Conservation (phyloP, 2,797 vertebrate genomes). For the Limosa lapponica region DNA sequence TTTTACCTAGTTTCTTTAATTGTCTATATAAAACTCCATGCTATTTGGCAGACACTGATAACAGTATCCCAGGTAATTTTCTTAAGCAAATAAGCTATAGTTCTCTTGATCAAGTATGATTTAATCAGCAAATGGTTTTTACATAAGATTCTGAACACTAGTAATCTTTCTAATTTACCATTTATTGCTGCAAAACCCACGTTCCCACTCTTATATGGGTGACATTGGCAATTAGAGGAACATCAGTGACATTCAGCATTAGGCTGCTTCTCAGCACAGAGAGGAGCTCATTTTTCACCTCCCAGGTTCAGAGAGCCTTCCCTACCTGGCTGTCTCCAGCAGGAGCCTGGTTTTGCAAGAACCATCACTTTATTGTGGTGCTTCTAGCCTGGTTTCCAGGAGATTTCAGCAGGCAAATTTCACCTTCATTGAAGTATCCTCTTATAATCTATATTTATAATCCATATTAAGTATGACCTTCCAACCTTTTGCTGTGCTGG, state of each 20-base stretch:
- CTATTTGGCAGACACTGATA: neutral
- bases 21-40: neutral
- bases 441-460: neutral
- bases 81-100: neutral
- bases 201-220: neutral
- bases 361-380: neutral
- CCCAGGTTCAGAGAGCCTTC: neutral
- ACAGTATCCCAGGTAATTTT: neutral
- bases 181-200: neutral
- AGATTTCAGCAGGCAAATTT: neutral
- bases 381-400: neutral
- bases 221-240: neutral
- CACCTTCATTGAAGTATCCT: neutral
- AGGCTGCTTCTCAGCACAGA: neutral
- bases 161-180: neutral
- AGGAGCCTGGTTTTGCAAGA: neutral
- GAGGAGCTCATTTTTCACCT: neutral
- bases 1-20: neutral
- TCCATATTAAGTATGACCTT: neutral
- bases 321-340: accelerated
- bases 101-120: neutral
- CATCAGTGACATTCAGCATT: neutral
- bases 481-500: neutral
- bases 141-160: neutral
- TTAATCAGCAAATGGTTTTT: neutral